Percentiles rank a stretch among this genome's conserved stretches.
Conservation (phyloP, 2,113 vertebrate species). For the Phalacrocorax carbo region DNA sequence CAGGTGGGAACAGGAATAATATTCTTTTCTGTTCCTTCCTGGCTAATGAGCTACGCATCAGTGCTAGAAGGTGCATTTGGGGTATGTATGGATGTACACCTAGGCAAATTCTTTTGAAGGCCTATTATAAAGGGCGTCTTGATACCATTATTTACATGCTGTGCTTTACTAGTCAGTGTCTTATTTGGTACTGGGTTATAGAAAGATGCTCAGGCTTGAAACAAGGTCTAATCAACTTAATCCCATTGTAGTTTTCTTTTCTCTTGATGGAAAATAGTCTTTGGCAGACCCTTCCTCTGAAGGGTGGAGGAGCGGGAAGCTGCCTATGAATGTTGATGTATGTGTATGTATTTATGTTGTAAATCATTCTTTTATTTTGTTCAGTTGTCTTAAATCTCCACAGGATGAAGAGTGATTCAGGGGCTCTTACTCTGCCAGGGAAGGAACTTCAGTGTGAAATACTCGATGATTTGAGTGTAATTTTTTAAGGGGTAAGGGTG, state of each 20-base stretch:
- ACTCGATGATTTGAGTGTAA: background rate
- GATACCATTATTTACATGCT: background rate
- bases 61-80: background rate
- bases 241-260: background rate
- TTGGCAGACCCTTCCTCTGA: background rate
- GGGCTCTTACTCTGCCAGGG: background rate
- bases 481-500: background rate
- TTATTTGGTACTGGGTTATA: background rate
- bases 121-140: rapidly evolving
- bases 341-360: background rate
- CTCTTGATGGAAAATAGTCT: background rate
- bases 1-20: background rate
- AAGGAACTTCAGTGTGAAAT: background rate
- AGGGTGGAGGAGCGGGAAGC: background rate
- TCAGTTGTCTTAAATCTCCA: background rate
- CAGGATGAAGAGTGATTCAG: background rate
- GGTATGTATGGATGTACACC: rapidly evolving
- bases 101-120: background rate
- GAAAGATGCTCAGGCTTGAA: background rate
- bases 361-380: background rate
- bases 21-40: background rate
- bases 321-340: background rate
- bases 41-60: background rate
- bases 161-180: background rate
- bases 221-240: background rate